Evolutionary conservation across 2,888 invertebrate genomes (phyloP).

Genomic region (Subacronicta megacephala): DNA sequence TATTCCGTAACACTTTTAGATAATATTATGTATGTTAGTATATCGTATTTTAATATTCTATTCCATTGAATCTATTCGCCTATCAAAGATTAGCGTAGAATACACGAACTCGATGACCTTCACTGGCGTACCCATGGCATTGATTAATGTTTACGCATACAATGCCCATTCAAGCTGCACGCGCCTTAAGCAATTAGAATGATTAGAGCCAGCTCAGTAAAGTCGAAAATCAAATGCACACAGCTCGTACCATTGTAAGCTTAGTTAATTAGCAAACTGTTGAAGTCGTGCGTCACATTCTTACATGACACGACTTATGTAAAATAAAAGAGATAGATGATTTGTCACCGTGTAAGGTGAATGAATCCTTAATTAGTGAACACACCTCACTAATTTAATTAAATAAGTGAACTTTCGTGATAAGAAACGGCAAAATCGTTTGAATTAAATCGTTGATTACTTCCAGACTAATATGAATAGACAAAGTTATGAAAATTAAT

Average conservation of each 20-base stretch:
- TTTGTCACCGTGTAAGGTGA: constrained; percentile 68
- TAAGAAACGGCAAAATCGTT: constrained; percentile 8
- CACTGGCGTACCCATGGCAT: constrained; percentile 80
- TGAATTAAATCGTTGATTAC: too few species aligned
- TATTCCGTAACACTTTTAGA: constrained; percentile 47
- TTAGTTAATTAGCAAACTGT: constrained; percentile 80
- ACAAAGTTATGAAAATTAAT: background rate
- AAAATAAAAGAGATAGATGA: constrained; percentile 68
- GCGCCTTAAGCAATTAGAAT: constrained; percentile 61
- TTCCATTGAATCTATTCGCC: constrained; percentile 41
- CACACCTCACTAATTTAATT: constrained; percentile 61
- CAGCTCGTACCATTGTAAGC: constrained; percentile 68
- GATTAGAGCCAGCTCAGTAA: constrained; percentile 63
- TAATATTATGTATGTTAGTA: constrained; percentile 38
- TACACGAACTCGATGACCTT: constrained; percentile 77
- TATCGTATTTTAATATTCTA: constrained; percentile 52
- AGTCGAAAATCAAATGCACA: constrained; percentile 65
- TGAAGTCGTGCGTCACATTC: constrained; percentile 76
- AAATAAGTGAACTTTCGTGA: constrained; percentile 22
- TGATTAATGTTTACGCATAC: constrained; percentile 85
- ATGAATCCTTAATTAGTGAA: constrained; percentile 73
- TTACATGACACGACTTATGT: constrained; percentile 60
- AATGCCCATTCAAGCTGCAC: constrained; percentile 76
- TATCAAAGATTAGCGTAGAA: constrained; percentile 67
- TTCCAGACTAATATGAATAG: too few species aligned